These are phyloP conservation scores for Myoxocephalus aenaeus DNA, from an alignment of 2,797 vertebrate genomes.

Conservation along the genomic window DNA sequence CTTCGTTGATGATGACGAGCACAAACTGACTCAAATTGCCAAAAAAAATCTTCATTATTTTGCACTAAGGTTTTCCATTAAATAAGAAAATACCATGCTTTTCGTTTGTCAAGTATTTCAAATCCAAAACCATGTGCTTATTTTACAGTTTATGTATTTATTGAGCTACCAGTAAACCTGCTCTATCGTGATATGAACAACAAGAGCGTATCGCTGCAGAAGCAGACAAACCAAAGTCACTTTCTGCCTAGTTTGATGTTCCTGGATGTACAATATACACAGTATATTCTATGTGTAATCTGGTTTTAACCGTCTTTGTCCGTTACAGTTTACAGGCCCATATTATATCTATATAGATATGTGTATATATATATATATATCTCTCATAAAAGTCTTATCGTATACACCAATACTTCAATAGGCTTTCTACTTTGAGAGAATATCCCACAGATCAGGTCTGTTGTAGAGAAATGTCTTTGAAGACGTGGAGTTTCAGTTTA, in stretches of 20 bases:
- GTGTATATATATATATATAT: neutral
- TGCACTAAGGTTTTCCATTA: neutral
- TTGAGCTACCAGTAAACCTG: neutral
- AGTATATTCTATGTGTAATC: too few species aligned
- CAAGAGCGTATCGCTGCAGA: constrained; percentile 37
- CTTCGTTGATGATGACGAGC: neutral
- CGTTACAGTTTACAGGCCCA: constrained; percentile 31
- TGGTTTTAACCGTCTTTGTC: constrained; percentile 33
- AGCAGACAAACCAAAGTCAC: constrained; percentile 81
- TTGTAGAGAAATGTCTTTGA: constrained; percentile 45
- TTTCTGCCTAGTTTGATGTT: constrained; percentile 63
- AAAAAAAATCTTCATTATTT: neutral
- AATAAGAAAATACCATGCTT: neutral
- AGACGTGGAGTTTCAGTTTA: constrained; percentile 56
- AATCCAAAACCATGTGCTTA: neutral
- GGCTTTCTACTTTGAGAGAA: constrained; percentile 31
- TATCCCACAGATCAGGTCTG: constrained; percentile 51
- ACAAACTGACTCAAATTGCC: neutral
- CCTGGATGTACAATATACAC: constrained; percentile 50
- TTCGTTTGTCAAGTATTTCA: neutral
- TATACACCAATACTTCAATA: neutral
- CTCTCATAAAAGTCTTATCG: too few species aligned
- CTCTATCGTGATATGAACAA: neutral
- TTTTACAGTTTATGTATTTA: neutral
- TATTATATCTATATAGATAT: neutral